A percentile compares a stretch with the other conserved stretches of the same genome.
These are phyloP conservation scores for Lamprologus lemairii DNA, from an alignment of 2,113 vertebrate genomes.

Conservation along the genomic window DNA sequence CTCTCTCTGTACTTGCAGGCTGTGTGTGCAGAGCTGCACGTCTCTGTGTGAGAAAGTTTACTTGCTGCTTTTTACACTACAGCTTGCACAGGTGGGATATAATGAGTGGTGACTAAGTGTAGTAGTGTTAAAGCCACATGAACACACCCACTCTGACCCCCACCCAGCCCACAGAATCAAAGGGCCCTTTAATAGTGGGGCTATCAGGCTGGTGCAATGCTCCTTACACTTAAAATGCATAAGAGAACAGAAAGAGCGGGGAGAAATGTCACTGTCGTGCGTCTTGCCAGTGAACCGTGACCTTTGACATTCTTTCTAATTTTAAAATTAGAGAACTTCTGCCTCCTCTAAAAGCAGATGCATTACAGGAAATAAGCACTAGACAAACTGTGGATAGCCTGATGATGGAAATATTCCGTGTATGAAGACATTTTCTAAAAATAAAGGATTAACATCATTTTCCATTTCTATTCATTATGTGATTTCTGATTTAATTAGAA, in stretches of 20 bases:
- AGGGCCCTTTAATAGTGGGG: conserved; percentile 46
- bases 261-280: background rate
- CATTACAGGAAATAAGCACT: conserved; percentile 19
- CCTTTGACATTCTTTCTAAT: background rate
- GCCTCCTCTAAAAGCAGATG: conserved; percentile 5
- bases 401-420: background rate
- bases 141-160: background rate
- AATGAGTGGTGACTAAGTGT: conserved; percentile 21
- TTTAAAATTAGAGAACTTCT: background rate
- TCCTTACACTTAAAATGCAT: background rate
- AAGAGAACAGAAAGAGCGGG: background rate
- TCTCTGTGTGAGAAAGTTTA: background rate
- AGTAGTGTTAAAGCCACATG: conserved; percentile 33
- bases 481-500: background rate
- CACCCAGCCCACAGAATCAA: conserved; percentile 39
- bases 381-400: conserved; percentile 8
- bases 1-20: background rate
- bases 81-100: conserved; percentile 29
- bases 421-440: background rate
- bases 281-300: background rate
- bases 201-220: background rate
- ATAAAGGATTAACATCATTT: background rate
- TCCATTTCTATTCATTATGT: background rate
- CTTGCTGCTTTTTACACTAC: background rate
- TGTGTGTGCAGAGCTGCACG: background rate